A percentile compares a stretch with the other conserved stretches of the same genome.
phyloP scores from a whole-genome alignment of 2,797 vertebrate species.

The Menidia menidia region DNA sequence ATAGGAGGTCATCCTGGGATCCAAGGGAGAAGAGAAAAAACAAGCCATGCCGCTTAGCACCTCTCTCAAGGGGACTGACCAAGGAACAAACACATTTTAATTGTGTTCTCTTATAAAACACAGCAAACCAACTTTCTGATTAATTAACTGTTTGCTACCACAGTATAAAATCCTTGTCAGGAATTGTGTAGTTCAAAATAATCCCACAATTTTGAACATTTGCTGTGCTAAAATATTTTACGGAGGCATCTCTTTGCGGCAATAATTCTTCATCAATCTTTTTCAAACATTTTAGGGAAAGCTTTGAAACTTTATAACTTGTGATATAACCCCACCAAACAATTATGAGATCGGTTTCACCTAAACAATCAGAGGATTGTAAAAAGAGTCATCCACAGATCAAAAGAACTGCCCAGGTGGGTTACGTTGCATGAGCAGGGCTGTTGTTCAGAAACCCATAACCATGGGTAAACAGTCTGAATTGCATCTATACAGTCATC shows the following conservation, averaged over 20 bases:
- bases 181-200: conserved; percentile 8
- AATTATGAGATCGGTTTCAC: conserved; percentile 66
- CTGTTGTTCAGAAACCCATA: conserved; percentile 41
- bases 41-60: conserved; percentile 66
- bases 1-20: conserved; percentile 58
- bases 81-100: conserved; percentile 87
- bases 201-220: neutral
- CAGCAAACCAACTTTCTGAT: conserved; percentile 28
- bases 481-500: neutral
- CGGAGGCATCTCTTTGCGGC: neutral
- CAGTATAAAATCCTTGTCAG: conserved; percentile 9
- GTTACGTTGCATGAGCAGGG: conserved; percentile 31
- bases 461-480: conserved; percentile 39
- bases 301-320: conserved; percentile 16
- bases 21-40: conserved; percentile 74
- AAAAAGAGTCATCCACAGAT: conserved; percentile 50
- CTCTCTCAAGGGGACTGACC: conserved; percentile 53
- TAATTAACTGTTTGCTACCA: conserved; percentile 19
- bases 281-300: neutral
- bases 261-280: neutral
- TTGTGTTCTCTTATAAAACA: conserved; percentile 65
- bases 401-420: conserved; percentile 55
- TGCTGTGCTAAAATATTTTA: neutral
- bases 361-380: conserved; percentile 66
- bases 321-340: conserved; percentile 29